phyloP scores from a whole-genome alignment of 2,888 invertebrate species.

The Mythimna loreyi region DNA sequence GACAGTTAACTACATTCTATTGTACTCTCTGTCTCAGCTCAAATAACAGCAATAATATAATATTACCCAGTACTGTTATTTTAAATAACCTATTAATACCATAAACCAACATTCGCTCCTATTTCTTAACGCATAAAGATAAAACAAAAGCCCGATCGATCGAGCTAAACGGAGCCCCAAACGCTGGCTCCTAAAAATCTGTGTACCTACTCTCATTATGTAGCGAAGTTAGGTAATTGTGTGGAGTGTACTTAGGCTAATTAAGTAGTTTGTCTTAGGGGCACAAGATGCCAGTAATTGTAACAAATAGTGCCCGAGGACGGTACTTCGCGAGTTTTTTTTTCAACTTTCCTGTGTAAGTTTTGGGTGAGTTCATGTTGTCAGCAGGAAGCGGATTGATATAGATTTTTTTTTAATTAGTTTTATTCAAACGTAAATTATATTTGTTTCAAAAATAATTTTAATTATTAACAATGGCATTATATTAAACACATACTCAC shows the following conservation, averaged over 20 bases:
- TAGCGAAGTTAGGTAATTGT: slow-evolving; percentile 38
- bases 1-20: too few relatives aligned
- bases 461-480: too few relatives aligned
- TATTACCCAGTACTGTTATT: not conserved
- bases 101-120: not conserved
- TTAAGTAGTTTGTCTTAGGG: slow-evolving; percentile 72
- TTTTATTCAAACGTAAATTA: not conserved
- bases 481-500: too few relatives aligned
- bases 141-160: slow-evolving; percentile 35
- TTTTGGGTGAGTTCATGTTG: not conserved
- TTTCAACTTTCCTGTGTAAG: not conserved
- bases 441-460: too few relatives aligned
- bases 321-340: slow-evolving; percentile 16
- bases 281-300: slow-evolving; percentile 68
- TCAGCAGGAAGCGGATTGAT: not conserved
- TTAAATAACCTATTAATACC: not conserved
- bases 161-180: slow-evolving; percentile 21
- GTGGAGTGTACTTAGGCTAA: slow-evolving; percentile 65
- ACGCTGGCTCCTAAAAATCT: slow-evolving; percentile 29
- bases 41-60: not conserved
- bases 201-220: slow-evolving; percentile 23
- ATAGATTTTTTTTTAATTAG: too few relatives aligned
- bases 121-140: not conserved
- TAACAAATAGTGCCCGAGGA: slow-evolving; percentile 62
- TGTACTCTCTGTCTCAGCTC: not conserved